Base-by-base conservation (phyloP, 2,113 vertebrate species). In the Albula goreensis region DNA sequence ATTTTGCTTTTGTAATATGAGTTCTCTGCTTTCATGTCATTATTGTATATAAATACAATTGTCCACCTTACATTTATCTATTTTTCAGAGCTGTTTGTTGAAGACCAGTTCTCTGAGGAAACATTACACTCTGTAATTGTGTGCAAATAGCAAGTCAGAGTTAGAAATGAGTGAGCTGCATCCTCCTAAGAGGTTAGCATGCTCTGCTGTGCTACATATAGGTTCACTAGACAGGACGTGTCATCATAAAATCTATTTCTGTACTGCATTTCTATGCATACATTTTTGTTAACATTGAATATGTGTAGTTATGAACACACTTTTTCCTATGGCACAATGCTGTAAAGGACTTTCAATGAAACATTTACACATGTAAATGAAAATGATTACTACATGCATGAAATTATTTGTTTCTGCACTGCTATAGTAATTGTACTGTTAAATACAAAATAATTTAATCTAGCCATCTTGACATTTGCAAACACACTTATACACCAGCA, bases 141-240 rank as follows among this genome's bases (percentile, higher is more conserved):
- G 80, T 50, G 53, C 74, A 87, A 56, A 83, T n/a, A 83, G 41
- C 13, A 82, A 57, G 22, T 60, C 9, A 83, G n/a, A 83, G 53
- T 87, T 80, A 80, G 66, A 83, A 80, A 87, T 84, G 52, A 57
- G 50, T 79, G 83, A 63, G 49, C 82, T 83, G 49, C 77, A 87
- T 80, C 82, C 60, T 87, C 63, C 78, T 78, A 84, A 52, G 31
- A 78, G 63, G 70, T 53, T 78, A 22, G 19, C 31, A 41, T 41
- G 31, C 31, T 31, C 50, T 77, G 51, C 52, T 22, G 19, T 17
- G 25, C 77, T n/a, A 83, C n/a, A 82, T 81, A 86, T 57, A 83
- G 19, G 31, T 70, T 25, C 48, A 78, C 81, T 83, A 57, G n/a
- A 19, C n/a, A 49, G 70, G 56, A 74, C 51, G 80, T 81, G 80